Evolutionary conservation across 2,797 vertebrate species (phyloP).

Genomic region (Protonibea diacanthus): DNA sequence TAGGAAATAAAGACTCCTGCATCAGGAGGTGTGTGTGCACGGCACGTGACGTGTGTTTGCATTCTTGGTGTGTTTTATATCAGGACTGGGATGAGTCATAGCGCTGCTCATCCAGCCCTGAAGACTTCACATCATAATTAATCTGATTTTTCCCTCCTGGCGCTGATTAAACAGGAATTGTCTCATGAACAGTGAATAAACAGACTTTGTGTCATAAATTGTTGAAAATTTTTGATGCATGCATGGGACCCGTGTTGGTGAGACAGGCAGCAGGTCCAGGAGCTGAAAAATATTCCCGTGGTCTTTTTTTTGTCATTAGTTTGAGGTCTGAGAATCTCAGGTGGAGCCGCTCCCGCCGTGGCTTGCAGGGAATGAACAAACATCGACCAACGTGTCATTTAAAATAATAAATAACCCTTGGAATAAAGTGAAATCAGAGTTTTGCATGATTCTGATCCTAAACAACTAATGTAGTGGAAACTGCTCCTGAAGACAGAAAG

Average conservation of each 20-base stretch:
- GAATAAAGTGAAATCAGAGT: neutral
- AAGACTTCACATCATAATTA: neutral
- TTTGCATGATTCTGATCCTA: neutral
- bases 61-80: neutral
- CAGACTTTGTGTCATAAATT: neutral
- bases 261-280: too few relatives aligned
- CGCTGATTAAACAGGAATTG: neutral
- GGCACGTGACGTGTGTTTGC: neutral
- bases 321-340: neutral
- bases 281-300: too few relatives aligned
- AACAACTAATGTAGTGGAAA: neutral
- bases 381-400: neutral
- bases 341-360: neutral
- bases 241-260: too few relatives aligned
- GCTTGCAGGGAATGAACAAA: neutral
- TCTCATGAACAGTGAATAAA: neutral
- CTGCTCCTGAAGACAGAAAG: neutral
- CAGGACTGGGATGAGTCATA: neutral
- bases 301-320: too few relatives aligned
- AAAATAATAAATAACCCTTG: neutral
- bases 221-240: too few relatives aligned
- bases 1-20: too few relatives aligned
- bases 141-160: neutral
- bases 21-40: neutral
- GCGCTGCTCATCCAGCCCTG: constrained; percentile 3